Percentiles rank a stretch among this genome's conserved stretches.
Evolutionary conservation across 2,797 vertebrate species (phyloP).

Genomic region (Cuculus canorus): DNA sequence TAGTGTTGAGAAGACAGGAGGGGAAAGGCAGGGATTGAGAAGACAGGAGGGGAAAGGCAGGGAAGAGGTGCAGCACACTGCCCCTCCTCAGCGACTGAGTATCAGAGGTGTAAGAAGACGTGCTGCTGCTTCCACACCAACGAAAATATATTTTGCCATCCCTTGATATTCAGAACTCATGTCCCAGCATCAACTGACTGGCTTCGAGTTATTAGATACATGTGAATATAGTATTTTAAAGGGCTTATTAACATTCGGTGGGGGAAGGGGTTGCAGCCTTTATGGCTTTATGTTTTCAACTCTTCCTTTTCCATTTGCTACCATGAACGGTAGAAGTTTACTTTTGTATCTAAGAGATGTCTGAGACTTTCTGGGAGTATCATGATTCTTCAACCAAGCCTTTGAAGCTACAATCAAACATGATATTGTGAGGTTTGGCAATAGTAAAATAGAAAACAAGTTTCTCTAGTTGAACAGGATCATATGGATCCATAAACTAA

Average conservation of each 20-base stretch:
- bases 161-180: neutral
- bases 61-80: neutral
- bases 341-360: neutral
- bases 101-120: neutral
- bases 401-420: constrained; percentile 17
- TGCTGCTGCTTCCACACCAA: neutral
- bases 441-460: neutral
- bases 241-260: neutral
- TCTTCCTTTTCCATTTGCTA: neutral
- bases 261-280: neutral
- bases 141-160: neutral
- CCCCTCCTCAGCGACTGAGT: neutral
- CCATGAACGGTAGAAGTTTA: neutral
- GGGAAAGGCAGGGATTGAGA: neutral
- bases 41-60: neutral
- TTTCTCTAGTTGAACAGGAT: neutral
- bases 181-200: neutral
- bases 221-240: neutral
- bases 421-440: neutral
- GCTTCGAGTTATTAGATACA: neutral
- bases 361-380: neutral
- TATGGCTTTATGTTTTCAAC: neutral
- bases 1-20: neutral
- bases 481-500: neutral
- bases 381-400: neutral